phyloP scores from a whole-genome alignment of 2,113 vertebrate species.

The Probosciger aterrimus region DNA sequence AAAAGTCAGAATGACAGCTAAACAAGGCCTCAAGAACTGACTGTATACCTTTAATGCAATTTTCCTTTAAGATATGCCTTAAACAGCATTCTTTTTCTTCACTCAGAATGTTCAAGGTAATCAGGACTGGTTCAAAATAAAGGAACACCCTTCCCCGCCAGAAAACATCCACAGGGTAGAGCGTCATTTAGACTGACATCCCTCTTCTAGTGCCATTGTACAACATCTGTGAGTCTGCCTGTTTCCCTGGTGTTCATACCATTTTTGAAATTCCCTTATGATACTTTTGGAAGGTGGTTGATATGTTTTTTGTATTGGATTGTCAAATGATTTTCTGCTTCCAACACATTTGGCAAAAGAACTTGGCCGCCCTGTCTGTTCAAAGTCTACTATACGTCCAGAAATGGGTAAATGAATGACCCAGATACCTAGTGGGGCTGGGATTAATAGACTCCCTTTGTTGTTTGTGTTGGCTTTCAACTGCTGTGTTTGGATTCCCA shows the following conservation, averaged over 20 bases:
- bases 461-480: constrained; percentile 17
- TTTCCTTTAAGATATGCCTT: not conserved
- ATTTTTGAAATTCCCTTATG: not conserved
- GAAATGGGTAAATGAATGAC: constrained; percentile 1
- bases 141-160: not conserved
- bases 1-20: not conserved
- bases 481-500: not conserved
- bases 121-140: not conserved
- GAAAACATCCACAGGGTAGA: not conserved
- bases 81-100: not conserved
- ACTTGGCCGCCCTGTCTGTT: not conserved
- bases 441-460: constrained; percentile 17
- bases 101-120: not conserved
- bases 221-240: not conserved
- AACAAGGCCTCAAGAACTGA: not conserved
- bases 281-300: not conserved
- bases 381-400: not conserved
- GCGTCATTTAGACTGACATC: not conserved
- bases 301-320: not conserved
- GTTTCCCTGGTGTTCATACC: not conserved
- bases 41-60: not conserved
- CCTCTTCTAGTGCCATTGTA: not conserved
- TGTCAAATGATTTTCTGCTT: not conserved
- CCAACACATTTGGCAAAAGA: constrained; percentile 37
- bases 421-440: not conserved